Evolutionary conservation across 1,140 invertebrate species (phyloP), one percentile per base, ranked within the genome.

Genomic region (Monomorium pharaonis): DNA sequence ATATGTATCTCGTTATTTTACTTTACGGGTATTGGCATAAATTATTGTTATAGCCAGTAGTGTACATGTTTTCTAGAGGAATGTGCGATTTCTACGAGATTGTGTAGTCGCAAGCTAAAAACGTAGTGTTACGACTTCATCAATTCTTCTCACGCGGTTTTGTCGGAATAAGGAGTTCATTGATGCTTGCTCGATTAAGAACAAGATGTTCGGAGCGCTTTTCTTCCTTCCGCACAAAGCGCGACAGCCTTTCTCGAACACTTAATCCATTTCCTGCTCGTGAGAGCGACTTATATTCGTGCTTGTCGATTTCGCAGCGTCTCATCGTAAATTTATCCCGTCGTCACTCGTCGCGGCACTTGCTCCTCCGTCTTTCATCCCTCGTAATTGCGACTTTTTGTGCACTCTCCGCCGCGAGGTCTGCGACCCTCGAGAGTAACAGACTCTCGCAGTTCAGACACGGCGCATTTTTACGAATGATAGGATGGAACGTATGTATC

Each of bases 351-450:
- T 65, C 56, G 54, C 42, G 33, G 24, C n/a, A 21, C n/a, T 67
- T 18, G 12, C 42, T 67, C n/a, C 27, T 30, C 37, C 47, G 49
- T 63, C 58, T 83, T 49, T 47, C 44, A 16, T 63, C 33, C 56
- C 24, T 37, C 27, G 37, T 75, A 75, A 65, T 67, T 63, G 74
- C 83, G 44, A 65, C 27, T 24, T 67, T 65, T 85, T 85, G n/a
- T 78, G 56, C n/a, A 16, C 14, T 16, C 14, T 33, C 30, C 63
- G 30, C 9, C 6, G 27, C 58, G 75, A 65, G 75, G 30, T 44
- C 72, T 62, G 83, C 30, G 44, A 49, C 14, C 60, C 76, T 85
- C 27, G 18, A 85, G 75, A 65, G 81, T n/a, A 75, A 80, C 75
- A 85, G 75, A 85, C 47, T 30, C 30, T n/a, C 44, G n/a, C 56